These are phyloP conservation scores for Entomobrya proxima DNA, from an alignment of 2,888 invertebrate species.

Conservation along the genomic window DNA sequence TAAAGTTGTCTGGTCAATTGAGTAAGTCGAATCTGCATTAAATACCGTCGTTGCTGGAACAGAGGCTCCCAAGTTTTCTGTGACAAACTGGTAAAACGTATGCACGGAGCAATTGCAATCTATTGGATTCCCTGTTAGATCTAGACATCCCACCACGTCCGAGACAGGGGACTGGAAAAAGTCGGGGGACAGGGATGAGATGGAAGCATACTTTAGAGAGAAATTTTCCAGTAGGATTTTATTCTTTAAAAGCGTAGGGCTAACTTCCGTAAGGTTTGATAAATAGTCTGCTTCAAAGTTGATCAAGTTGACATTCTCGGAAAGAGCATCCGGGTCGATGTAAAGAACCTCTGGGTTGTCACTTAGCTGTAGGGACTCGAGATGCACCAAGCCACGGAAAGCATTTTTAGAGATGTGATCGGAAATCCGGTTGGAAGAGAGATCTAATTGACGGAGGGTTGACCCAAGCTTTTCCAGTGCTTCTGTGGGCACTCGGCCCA, in stretches of 20 bases:
- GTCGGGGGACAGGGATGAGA: constrained; percentile 66
- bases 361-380: constrained; percentile 66
- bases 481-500: constrained; percentile 70
- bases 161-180: constrained; percentile 60
- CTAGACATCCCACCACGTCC: constrained; percentile 51
- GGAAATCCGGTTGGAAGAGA: constrained; percentile 72
- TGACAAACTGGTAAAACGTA: constrained; percentile 68
- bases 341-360: constrained; percentile 70
- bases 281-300: constrained; percentile 72
- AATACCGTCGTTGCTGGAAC: neutral
- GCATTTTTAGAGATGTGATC: constrained; percentile 68
- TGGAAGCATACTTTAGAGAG: constrained; percentile 70
- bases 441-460: constrained; percentile 70
- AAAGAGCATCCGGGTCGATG: constrained; percentile 69
- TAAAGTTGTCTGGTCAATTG: constrained; percentile 41
- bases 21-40: constrained; percentile 5
- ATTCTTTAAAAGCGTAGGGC: constrained; percentile 64
- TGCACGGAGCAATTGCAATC: constrained; percentile 72
- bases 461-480: constrained; percentile 69
- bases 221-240: constrained; percentile 69
- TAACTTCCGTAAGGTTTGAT: constrained; percentile 70
- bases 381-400: constrained; percentile 64
- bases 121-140: constrained; percentile 70
- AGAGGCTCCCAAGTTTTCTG: constrained; percentile 32
- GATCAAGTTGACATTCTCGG: constrained; percentile 70